A percentile compares a stretch with the other conserved stretches of the same genome.
Evolutionary conservation across 2,113 vertebrate genomes (phyloP).

Genomic region (Bungarus multicinctus): DNA sequence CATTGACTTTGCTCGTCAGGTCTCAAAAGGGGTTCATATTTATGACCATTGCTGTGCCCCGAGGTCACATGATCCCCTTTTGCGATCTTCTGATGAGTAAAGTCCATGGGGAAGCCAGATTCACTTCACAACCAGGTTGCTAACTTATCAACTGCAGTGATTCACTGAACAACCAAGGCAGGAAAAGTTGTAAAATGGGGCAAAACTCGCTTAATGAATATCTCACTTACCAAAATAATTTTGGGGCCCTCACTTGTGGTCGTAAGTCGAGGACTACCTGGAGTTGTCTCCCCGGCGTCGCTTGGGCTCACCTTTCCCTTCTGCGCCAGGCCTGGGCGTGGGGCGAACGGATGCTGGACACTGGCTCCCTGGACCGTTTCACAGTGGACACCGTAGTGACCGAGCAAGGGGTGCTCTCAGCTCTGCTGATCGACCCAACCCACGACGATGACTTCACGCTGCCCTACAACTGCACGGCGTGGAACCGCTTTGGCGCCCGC

Average conservation of each 20-base stretch:
- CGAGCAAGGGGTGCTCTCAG: conserved; percentile 75
- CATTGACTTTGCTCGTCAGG: too few relatives aligned
- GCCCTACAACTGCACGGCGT: conserved; percentile 88
- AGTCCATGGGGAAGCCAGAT: too few relatives aligned
- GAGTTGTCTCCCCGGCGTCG: background rate
- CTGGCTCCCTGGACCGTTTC: conserved; percentile 80
- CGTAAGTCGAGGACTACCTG: background rate
- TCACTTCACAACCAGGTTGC: too few relatives aligned
- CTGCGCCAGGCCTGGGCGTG: conserved; percentile 82
- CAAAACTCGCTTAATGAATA: too few relatives aligned
- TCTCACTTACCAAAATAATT: too few relatives aligned
- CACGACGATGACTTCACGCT: conserved; percentile 78
- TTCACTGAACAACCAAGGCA: too few relatives aligned
- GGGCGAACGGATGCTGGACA: conserved; percentile 77
- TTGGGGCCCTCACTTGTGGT: background rate
- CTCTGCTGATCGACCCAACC: conserved; percentile 81
- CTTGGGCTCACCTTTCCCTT: background rate
- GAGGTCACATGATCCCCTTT: too few relatives aligned
- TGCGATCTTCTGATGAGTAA: too few relatives aligned
- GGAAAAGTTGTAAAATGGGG: too few relatives aligned
- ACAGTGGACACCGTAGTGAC: conserved; percentile 80
- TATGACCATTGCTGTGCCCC: too few relatives aligned
- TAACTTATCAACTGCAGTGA: too few relatives aligned
- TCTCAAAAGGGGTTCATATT: too few relatives aligned
- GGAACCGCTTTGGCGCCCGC: conserved; percentile 82